Evolutionary conservation across 2,888 invertebrate genomes (phyloP), one percentile per base, ranked within the genome.

Genomic region (Hyposoter dolosus): DNA sequence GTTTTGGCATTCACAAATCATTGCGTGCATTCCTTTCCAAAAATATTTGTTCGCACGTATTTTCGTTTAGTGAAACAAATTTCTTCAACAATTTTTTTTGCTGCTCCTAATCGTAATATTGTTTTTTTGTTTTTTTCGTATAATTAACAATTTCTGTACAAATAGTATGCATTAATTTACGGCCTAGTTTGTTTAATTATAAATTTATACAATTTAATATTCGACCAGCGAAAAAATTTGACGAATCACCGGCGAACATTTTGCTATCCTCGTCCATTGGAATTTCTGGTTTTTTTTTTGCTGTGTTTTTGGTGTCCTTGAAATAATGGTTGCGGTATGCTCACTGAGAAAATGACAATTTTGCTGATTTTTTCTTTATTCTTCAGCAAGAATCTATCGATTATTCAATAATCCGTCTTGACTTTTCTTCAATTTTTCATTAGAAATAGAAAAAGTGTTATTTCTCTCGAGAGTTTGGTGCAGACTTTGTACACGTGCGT

Each of bases 141-240:
- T 56, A 69, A 82, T 80, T 82, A 79, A 85, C 79, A 85, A 78
- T 82, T 85, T 79, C 60, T 78, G 45, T 85, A 85, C 82, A 79
- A 43, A 66, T 65, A 71, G 47, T 78, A 15, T 40, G 23, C 35
- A 17, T 19, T 23, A 9, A n/a, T 68, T 40, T 5, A 47, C 17
- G 35, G 9, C 2, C 5, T 50, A 45, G 45, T 40, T 15, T 80
- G 23, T 15, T 72, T 10, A 50, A 19, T 23, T 50, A 40, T 78
- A 78, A n/a, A 40, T 78, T 53, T 43, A 56, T 78, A 68, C 19
- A 50, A 32, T 19, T 17, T 23, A 35, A 75, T 78, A 74, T 50
- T 82, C 53, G 68, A 77, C 43, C 43, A 75, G 79, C 75, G 84
- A 84, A 23, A 76, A 74, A 19, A 32, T 69, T 74, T 23, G 68